These are phyloP conservation scores for Loripinus fragilis DNA, from an alignment of 2,888 invertebrate genomes.

Conservation along the genomic window DNA sequence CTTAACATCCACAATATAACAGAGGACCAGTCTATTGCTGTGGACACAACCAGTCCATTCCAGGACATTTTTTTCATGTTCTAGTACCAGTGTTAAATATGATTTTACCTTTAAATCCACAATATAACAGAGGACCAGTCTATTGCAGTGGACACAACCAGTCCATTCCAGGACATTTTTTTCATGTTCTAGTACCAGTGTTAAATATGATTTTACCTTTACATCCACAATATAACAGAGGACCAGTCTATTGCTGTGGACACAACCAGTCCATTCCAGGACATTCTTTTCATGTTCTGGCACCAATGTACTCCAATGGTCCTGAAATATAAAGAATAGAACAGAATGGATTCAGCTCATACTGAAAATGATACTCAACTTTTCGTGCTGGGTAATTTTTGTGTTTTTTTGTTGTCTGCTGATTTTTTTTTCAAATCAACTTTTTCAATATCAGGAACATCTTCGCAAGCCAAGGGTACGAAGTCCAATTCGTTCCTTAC, in stretches of 20 bases:
- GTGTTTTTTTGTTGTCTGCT: no score
- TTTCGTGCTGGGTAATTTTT: no score
- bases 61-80: constrained; percentile 93
- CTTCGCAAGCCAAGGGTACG: no score
- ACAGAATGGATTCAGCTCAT: no score
- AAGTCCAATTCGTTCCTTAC: no score
- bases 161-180: constrained; percentile 96
- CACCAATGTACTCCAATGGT: constrained; percentile 91
- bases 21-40: constrained; percentile 92
- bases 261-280: constrained; percentile 94
- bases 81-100: constrained; percentile 91
- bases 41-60: constrained; percentile 95
- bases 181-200: constrained; percentile 92
- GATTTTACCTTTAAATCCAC: constrained; percentile 94
- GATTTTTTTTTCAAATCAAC: no score
- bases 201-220: constrained; percentile 90
- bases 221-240: constrained; percentile 96
- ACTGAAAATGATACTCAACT: no score
- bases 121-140: constrained; percentile 94
- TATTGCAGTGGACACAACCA: constrained; percentile 91
- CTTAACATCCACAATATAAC: constrained; percentile 97
- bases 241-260: constrained; percentile 93
- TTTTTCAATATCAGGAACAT: no score
- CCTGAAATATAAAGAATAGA: constrained; percentile 84
- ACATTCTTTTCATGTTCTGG: constrained; percentile 94